A percentile compares a stretch with the other conserved stretches of the same genome.
Evolutionary conservation across 2,113 vertebrate genomes (phyloP).

Genomic region (Brachyhypopomus gauderio): DNA sequence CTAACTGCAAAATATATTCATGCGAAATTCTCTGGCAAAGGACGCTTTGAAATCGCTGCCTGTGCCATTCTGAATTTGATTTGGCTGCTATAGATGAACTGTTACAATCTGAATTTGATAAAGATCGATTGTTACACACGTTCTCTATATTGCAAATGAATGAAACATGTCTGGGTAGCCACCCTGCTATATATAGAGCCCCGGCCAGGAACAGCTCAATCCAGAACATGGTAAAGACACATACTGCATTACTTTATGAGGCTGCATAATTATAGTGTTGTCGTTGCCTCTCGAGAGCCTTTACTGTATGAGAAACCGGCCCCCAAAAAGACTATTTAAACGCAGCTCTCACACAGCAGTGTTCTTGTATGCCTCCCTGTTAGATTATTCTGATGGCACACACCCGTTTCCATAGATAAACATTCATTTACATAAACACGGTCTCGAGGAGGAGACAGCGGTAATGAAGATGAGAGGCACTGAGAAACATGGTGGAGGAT

Average conservation of each 20-base stretch:
- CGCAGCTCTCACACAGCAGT: neutral
- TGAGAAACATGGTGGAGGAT: constrained; percentile 6
- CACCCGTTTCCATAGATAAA: constrained; percentile 20
- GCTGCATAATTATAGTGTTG: neutral
- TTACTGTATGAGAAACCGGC: neutral
- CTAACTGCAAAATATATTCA: neutral
- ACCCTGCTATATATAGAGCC: neutral
- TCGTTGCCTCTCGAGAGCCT: neutral
- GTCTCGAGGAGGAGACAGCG: constrained; percentile 19
- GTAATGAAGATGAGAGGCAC: constrained; percentile 31
- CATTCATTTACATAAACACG: constrained; percentile 31
- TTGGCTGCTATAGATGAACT: neutral
- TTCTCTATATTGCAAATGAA: neutral
- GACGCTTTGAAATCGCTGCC: neutral
- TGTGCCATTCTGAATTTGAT: neutral
- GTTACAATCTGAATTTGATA: neutral
- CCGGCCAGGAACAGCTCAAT: neutral
- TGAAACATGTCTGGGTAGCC: neutral
- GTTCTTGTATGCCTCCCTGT: neutral
- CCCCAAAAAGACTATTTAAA: neutral
- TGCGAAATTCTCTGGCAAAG: neutral
- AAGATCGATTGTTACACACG: neutral
- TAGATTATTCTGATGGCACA: constrained; percentile 15
- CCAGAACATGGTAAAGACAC: neutral
- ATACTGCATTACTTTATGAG: neutral